A percentile compares a stretch with the other conserved stretches of the same genome.
These are phyloP conservation scores for Drosophila paracracens DNA, from an alignment of 2,888 invertebrate genomes.

Conservation along the genomic window DNA sequence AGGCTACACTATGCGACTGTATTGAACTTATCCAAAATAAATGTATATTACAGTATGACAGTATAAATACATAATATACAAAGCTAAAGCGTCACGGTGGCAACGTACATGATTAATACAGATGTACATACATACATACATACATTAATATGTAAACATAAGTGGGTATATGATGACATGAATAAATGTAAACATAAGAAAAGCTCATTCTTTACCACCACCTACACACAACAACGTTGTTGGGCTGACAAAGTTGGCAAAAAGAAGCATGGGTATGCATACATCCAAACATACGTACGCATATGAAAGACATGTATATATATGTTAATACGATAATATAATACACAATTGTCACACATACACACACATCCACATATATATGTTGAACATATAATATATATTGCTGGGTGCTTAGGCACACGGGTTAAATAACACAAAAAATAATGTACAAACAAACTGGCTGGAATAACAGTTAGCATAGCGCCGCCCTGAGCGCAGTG, in stretches of 20 bases:
- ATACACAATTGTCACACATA: slow-evolving; percentile 28
- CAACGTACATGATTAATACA: slow-evolving; percentile 44
- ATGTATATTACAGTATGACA: slow-evolving; percentile 33
- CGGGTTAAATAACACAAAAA: slow-evolving; percentile 51
- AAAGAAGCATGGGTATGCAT: slow-evolving; percentile 17
- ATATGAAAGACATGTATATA: slow-evolving; percentile 16
- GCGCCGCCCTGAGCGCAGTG: slow-evolving; percentile 52
- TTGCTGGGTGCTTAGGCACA: slow-evolving; percentile 31
- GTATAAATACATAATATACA: slow-evolving; percentile 43
- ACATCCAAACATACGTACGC: slow-evolving; percentile 29
- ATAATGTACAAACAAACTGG: slow-evolving; percentile 44
- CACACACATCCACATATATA: slow-evolving; percentile 9
- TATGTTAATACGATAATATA: slow-evolving; percentile 21
- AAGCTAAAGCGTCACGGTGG: slow-evolving; percentile 66
- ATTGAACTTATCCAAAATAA: slow-evolving; percentile 21
- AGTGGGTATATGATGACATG: slow-evolving; percentile 8
- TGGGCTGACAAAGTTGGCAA: slow-evolving; percentile 4
- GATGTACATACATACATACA: slow-evolving; percentile 14
- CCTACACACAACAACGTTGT: slow-evolving; percentile 17
- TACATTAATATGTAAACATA: slow-evolving; percentile 9
- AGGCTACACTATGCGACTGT: slow-evolving; percentile 21
- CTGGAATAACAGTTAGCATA: slow-evolving; percentile 65
- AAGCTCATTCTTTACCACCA: slow-evolving; percentile 19
- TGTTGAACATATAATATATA: slow-evolving; percentile 5
- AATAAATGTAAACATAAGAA: slow-evolving; percentile 12